phyloP scores from a whole-genome alignment of 2,888 invertebrate genomes.

The Operophtera brumata region DNA sequence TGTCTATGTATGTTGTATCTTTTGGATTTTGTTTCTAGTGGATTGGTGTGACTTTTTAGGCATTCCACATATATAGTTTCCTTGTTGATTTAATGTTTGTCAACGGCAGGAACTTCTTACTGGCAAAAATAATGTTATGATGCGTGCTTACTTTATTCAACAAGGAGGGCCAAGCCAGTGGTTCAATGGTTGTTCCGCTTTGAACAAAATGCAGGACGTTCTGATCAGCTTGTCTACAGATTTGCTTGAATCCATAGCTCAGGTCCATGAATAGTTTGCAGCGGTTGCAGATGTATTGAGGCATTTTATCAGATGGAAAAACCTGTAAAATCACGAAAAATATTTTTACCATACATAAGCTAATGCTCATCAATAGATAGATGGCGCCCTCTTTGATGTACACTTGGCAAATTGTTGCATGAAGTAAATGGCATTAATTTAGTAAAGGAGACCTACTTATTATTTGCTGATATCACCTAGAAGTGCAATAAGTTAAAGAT shows the following conservation, averaged over 20 bases:
- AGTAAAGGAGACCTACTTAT: neutral
- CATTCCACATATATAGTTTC: too few relatives aligned
- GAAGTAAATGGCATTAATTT: neutral
- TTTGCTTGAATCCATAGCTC: slow-evolving; percentile 87
- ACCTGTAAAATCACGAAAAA: slow-evolving; percentile 63
- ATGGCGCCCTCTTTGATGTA: slow-evolving; percentile 36
- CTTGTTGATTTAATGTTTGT: too few relatives aligned
- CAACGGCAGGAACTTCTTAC: too few relatives aligned
- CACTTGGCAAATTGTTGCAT: neutral
- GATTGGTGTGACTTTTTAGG: too few relatives aligned
- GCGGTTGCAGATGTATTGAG: slow-evolving; percentile 84
- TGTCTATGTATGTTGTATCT: too few relatives aligned
- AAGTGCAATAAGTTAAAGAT: neutral
- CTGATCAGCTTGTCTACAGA: slow-evolving; percentile 88
- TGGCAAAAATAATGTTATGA: too few relatives aligned
- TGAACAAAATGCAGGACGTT: slow-evolving; percentile 84
- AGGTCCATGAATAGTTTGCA: slow-evolving; percentile 85
- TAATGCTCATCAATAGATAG: slow-evolving; percentile 25
- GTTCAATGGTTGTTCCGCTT: slow-evolving; percentile 80
- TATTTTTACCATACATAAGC: neutral
- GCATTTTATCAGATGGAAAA: slow-evolving; percentile 86
- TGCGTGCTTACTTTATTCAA: slow-evolving; percentile 61
- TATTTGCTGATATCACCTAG: neutral
- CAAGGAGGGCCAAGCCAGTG: slow-evolving; percentile 70
- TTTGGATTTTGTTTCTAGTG: too few relatives aligned